Conservation (phyloP, 53 echinoderm and acorn worm species). For the Mesocentrotus franciscanus region DNA sequence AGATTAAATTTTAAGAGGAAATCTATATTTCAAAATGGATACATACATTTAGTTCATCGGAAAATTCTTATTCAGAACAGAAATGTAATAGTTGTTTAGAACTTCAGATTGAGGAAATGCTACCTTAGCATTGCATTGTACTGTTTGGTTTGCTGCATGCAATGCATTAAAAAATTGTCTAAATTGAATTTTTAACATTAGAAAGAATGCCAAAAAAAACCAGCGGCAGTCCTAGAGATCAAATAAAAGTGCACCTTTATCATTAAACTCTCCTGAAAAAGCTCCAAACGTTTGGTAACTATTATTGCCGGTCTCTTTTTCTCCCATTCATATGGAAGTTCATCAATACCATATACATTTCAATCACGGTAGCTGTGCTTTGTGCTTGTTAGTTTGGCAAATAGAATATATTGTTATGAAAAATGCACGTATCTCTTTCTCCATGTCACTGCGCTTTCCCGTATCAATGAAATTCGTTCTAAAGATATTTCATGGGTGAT, state of each 20-base stretch:
- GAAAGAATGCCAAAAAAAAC: neutral
- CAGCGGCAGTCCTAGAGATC: neutral
- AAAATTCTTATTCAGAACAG: neutral
- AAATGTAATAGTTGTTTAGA: neutral
- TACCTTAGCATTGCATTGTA: neutral
- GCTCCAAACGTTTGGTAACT: neutral
- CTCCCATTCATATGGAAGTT: neutral
- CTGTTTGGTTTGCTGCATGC: neutral
- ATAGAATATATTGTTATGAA: constrained; percentile 9
- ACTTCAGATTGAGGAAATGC: neutral
- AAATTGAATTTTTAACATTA: neutral
- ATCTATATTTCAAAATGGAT: too few species aligned
- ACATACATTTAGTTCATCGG: neutral
- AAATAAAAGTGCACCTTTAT: constrained; percentile 40
- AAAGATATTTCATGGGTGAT: constrained; percentile 55
- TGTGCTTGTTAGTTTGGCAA: constrained; percentile 17
- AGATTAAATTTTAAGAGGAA: neutral
- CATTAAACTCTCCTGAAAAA: neutral
- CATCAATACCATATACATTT: constrained; percentile 27
- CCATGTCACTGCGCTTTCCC: neutral
- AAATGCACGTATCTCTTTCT: constrained; percentile 16
- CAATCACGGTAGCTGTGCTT: neutral
- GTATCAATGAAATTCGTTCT: neutral
- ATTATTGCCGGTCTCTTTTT: constrained; percentile 10
- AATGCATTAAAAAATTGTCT: neutral